phyloP scores from a whole-genome alignment of 64 coral and sea anemone species.

The Actinia tenebrosa region DNA sequence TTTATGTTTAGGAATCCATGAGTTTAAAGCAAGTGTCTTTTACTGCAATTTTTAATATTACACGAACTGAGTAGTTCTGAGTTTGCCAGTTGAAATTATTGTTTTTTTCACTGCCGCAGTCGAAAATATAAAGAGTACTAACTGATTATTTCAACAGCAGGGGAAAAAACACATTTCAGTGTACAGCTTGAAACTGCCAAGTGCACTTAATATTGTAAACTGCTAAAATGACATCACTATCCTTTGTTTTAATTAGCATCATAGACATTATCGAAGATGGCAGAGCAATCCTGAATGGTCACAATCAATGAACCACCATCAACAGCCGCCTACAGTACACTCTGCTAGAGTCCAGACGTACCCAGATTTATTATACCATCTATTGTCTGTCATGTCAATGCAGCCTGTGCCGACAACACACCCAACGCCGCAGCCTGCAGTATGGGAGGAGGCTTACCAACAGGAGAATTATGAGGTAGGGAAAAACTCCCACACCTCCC shows the following conservation, averaged over 20 bases:
- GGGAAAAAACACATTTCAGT: too few species aligned
- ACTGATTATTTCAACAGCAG: too few species aligned
- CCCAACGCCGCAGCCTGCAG: slow-evolving; percentile 29
- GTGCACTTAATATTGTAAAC: too few species aligned
- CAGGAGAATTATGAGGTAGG: slow-evolving; percentile 92
- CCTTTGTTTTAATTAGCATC: slow-evolving; percentile 38
- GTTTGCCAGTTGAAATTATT: too few species aligned
- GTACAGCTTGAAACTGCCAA: too few species aligned
- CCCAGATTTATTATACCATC: slow-evolving; percentile 80
- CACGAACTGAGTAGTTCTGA: too few species aligned
- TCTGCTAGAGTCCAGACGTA: slow-evolving; percentile 53
- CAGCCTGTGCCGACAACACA: slow-evolving; percentile 40
- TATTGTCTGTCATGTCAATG: slow-evolving; percentile 85
- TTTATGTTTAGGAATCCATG: too few species aligned
- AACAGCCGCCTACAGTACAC: slow-evolving; percentile 27
- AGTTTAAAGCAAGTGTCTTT: too few species aligned
- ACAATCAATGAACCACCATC: slow-evolving; percentile 1
- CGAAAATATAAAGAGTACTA: too few species aligned
- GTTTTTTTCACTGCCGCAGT: too few species aligned
- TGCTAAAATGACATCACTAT: too few species aligned
- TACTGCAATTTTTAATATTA: too few species aligned
- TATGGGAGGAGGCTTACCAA: slow-evolving; percentile 83
- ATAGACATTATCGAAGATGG: slow-evolving; percentile 87
- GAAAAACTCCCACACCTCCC: neutral
- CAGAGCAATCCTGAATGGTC: slow-evolving; percentile 67